Base-by-base conservation (phyloP, 2,888 invertebrate genomes). In the Saturnia pavonia region DNA sequence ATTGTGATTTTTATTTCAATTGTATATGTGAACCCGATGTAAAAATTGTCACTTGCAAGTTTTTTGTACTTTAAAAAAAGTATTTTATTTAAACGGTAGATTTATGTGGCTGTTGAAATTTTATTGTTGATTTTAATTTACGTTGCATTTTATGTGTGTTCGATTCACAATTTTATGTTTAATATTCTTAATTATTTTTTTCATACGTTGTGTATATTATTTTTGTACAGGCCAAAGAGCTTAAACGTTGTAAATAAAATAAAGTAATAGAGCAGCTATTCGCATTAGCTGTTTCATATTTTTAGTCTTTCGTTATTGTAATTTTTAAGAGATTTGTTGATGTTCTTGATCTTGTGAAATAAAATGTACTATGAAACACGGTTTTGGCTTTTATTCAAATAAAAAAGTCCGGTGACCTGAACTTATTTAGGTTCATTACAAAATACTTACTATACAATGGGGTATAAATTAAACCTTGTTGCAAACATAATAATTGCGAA, bases 281-380 rank as follows among this genome's bases (percentile, higher is more conserved):
- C 77, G 82, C 80, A 77, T 78, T 82, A 85, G 91, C 88, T 89
- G 91, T 80, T 78, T 77, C 75, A 81, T 79, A 79, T 80, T 79
- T 81, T 83, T 88, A 90, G 87, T 88, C 79, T 90, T 93, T 91
- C 92, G 93, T 93, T 94, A 88, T 88, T 88, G 91, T 93, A 91
- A 90, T 94, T 91, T 87, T 87, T 91, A 94, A 92, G 92, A 89
- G 82, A 93, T 92, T 92, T 94, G 94, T 94, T 94, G 93, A 94
- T 94, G 93, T 94, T 94, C 94, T 92, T 87, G 83, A 90, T 91
- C 92, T 92, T 91, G 92, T 92, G 93, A 89, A 94, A 92, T 93
- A 92, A 91, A 91, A 87, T 88, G 88, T 85, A 83, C 82, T 85
- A 83, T 83, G 84, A 83, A 88, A 60, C 84, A 84, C 83, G 80